Evolutionary conservation across 2,113 vertebrate genomes (phyloP).

Genomic region (Psilopsiagon aymara): DNA sequence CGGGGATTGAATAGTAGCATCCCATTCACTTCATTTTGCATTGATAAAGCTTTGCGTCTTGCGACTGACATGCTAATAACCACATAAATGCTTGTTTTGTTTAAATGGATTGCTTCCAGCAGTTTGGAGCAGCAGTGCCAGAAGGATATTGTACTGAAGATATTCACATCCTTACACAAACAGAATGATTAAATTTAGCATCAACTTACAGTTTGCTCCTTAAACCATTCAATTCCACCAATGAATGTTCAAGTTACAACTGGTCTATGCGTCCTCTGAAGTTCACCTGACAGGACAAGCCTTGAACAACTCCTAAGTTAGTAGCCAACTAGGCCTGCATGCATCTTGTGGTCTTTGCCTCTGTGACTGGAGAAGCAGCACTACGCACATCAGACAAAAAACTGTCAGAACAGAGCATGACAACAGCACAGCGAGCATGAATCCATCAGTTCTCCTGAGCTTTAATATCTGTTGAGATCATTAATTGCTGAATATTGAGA

Average conservation of each 20-base stretch:
- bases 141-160: not conserved
- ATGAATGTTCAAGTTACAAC: not conserved
- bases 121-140: not conserved
- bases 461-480: not conserved
- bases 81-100: not conserved
- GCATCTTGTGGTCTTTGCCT: not conserved
- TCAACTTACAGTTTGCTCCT: not conserved
- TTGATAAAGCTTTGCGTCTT: constrained; percentile 1
- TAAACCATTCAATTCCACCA: not conserved
- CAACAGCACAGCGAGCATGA: not conserved
- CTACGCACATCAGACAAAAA: not conserved
- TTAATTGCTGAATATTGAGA: not conserved
- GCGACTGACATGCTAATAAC: not conserved
- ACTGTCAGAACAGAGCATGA: not conserved
- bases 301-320: not conserved
- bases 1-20: not conserved
- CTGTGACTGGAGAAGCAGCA: not conserved
- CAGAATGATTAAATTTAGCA: not conserved
- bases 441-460: not conserved
- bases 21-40: not conserved
- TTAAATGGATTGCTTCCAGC: constrained; percentile 25
- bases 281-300: not conserved
- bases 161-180: not conserved
- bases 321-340: not conserved
- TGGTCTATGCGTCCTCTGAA: not conserved